Conservation (phyloP, 2,888 invertebrate genomes). For the Hetaerina titia region DNA sequence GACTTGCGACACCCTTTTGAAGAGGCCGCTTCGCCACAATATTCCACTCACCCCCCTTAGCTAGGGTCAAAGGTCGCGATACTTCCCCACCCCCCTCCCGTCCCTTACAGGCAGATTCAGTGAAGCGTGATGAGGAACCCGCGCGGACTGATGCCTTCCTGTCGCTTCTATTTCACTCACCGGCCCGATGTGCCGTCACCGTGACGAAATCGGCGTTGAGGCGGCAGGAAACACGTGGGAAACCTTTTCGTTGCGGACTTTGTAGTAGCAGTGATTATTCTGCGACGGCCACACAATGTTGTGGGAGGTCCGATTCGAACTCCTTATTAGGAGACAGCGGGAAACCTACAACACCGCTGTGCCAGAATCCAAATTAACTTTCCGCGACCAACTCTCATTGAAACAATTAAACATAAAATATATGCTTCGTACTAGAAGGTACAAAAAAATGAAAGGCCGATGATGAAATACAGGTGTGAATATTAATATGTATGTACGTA, state of each 20-base stretch:
- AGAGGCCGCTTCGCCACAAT: background rate
- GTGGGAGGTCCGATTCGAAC: background rate
- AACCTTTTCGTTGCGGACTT: background rate
- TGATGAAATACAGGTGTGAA: too few species aligned
- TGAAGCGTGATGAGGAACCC: background rate
- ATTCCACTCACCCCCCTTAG: background rate
- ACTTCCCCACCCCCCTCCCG: background rate
- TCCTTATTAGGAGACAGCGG: background rate
- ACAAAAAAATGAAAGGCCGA: too few species aligned
- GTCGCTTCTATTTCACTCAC: background rate
- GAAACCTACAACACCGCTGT: background rate
- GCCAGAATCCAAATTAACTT: background rate
- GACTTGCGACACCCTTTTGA: background rate
- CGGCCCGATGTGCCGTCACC: too few species aligned
- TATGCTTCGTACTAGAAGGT: too few species aligned
- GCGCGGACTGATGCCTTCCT: background rate
- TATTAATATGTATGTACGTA: too few species aligned
- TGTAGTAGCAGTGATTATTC: background rate
- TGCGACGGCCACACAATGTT: background rate
- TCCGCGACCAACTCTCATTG: background rate
- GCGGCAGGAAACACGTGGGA: background rate
- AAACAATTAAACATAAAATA: background rate
- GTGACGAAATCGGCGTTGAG: background rate
- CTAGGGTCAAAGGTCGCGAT: conserved; percentile 8
- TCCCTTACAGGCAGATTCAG: background rate